Evolutionary conservation across 2,888 invertebrate genomes (phyloP), one percentile per base, ranked within the genome.

Genomic region (Celastrina argiolus): DNA sequence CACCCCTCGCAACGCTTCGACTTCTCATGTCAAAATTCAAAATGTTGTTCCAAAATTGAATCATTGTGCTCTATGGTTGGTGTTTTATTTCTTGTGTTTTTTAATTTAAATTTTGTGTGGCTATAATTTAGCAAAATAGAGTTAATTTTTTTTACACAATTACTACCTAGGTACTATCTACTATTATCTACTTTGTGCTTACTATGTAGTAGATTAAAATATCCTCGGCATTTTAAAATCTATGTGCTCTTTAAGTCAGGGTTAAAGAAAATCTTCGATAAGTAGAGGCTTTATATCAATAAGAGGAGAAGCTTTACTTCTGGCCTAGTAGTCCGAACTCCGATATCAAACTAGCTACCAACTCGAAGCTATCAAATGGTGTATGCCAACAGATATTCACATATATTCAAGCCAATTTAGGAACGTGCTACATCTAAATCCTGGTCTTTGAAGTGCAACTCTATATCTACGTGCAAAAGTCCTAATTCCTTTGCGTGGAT

Each of bases 1-100:
- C 69, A 68, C 71, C 71, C 71, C 66, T 64, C 69, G 65, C 56
- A 69, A 63, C 67, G 26, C 56, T 63, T 63, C 67, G 68, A 51
- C 64, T 59, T 59, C 59, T 59, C 59, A 59, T 34, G 59, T 59
- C 59, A 59, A 59, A 59, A 31, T 58, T 58, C 58, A 31, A 58
- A 58, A 31, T 59, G 34, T 59, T 59, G 34, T 59, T 59, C 59
- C 34, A 28, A 59, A 59, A 59, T 34, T 59, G 8, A 59, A 34
- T 59, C 34, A 59, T 59, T 59, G 8, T 34, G 34, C 34, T 34
- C 59, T 31, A 58, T 28, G 58, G 58, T 59, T 31, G 59, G 59
- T 59, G 18, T 51, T 16, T 51, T 51, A 51, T 51, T 51, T 51
- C 2, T 51, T 51, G 16, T 51, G 51, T 51, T 51, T 22, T 18